Percentiles rank a stretch among this genome's conserved stretches.
Conservation (phyloP, 2,797 vertebrate genomes). For the Takifugu ocellatus region DNA sequence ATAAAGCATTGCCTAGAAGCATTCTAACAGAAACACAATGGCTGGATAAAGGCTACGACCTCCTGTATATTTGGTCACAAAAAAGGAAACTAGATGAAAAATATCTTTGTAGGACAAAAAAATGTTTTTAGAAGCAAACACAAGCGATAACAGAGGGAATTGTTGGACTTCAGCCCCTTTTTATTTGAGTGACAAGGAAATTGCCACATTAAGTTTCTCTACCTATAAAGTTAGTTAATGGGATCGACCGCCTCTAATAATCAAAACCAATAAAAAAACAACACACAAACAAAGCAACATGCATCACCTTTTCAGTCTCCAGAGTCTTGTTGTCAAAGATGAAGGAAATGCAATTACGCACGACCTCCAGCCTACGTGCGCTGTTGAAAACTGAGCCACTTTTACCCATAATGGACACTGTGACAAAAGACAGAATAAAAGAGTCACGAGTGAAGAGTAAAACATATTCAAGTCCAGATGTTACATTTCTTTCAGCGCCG, state of each 20-base stretch:
- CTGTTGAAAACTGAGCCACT: constrained; percentile 92
- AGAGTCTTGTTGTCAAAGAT: constrained; percentile 97
- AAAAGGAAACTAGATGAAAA: constrained; percentile 1
- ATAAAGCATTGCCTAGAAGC: constrained; percentile 41
- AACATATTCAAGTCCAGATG: too few relatives aligned
- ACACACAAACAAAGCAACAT: neutral
- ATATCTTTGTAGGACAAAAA: neutral
- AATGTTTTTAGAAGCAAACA: constrained; percentile 16
- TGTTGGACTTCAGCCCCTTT: constrained; percentile 6
- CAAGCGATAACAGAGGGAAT: constrained; percentile 4
- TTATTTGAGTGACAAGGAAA: constrained; percentile 21
- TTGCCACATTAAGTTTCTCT: neutral
- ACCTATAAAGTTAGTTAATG: too few relatives aligned
- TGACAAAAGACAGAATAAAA: constrained; percentile 12
- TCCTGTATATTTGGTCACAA: constrained; percentile 8
- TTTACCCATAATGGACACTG: constrained; percentile 93
- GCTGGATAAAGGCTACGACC: constrained; percentile 13
- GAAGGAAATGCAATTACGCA: constrained; percentile 91
- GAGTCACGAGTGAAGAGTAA: neutral
- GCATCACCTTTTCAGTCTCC: constrained; percentile 92
- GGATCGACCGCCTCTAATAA: constrained; percentile 2
- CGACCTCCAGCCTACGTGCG: constrained; percentile 94
- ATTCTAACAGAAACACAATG: constrained; percentile 33
- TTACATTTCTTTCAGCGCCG: neutral
- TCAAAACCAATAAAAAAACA: constrained; percentile 11